Evolutionary conservation across 1,140 invertebrate genomes (phyloP), one percentile per base, ranked within the genome.

Genomic region (Copidosoma floridanum): DNA sequence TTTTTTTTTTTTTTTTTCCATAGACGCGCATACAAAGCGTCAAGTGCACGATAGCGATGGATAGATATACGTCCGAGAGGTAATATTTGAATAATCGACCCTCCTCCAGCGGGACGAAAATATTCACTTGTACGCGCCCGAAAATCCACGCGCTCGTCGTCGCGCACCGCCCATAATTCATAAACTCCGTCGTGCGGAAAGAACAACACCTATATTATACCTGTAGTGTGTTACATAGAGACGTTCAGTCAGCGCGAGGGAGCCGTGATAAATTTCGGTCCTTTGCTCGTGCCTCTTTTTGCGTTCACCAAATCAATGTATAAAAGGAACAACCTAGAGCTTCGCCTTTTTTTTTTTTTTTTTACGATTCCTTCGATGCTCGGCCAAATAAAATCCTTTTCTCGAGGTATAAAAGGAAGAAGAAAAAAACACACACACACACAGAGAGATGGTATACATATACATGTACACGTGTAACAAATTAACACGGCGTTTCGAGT

Each of bases 261-360:
- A 50, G 51, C 7, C 59, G 40, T 29, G 59, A 55, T 54, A 61
- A 54, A 48, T 61, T 43, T 52, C 47, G 46, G 40, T 27, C 14
- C 41, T 29, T 26, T 16, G 21, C 24, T 53, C 52, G 24, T 27
- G 4, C n/a, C 20, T 51, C 24, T 51, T 51, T 51, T 51, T 51
- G 20, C 18, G 27, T 37, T 21, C 12, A 20, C 21, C n/a, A n/a
- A n/a, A n/a, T n/a, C n/a, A n/a, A n/a, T n/a, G n/a, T n/a, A n/a
- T n/a, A n/a, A n/a, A n/a, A n/a, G n/a, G n/a, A n/a, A n/a, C n/a
- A n/a, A n/a, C n/a, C n/a, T n/a, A n/a, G n/a, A n/a, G n/a, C n/a
- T n/a, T n/a, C n/a, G n/a, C n/a, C n/a, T n/a, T n/a, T 12, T 20
- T 46, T 21, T 46, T 51, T 24, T 12, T 23, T 55, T 44, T 29